Conservation (phyloP, 2,888 invertebrate species). For the Malacosoma neustria region DNA sequence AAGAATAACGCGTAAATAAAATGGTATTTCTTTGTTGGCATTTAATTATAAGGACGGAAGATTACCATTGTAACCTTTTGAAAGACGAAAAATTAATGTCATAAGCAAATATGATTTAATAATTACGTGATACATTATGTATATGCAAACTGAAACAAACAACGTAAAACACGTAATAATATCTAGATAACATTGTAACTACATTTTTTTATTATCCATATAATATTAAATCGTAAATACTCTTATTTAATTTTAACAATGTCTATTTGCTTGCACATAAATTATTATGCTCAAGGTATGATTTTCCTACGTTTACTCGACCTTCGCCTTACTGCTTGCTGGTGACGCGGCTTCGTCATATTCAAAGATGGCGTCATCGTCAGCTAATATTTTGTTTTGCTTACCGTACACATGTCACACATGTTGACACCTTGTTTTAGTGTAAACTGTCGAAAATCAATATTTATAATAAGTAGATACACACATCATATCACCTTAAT, state of each 20-base stretch:
- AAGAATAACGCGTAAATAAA: slow-evolving; percentile 12
- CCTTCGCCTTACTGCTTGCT: slow-evolving; percentile 40
- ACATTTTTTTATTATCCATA: too few relatives aligned
- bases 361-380: slow-evolving; percentile 35
- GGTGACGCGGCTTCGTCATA: slow-evolving; percentile 33
- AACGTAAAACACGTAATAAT: slow-evolving; percentile 3
- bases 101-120: background rate
- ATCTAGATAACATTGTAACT: slow-evolving; percentile 21
- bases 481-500: too few relatives aligned
- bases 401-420: slow-evolving; percentile 22
- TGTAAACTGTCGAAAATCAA: background rate
- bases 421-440: background rate
- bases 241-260: too few relatives aligned
- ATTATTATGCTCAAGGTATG: slow-evolving; percentile 15
- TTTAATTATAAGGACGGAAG: background rate
- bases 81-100: background rate
- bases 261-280: background rate
- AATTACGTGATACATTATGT: background rate
- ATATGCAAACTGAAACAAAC: background rate
- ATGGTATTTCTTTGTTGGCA: background rate
- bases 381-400: slow-evolving; percentile 27
- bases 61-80: too few relatives aligned
- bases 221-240: too few relatives aligned
- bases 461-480: too few relatives aligned
- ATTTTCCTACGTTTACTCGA: slow-evolving; percentile 42